phyloP scores from a whole-genome alignment of 2,888 invertebrate species.

The Minunthozetes semirufus region DNA sequence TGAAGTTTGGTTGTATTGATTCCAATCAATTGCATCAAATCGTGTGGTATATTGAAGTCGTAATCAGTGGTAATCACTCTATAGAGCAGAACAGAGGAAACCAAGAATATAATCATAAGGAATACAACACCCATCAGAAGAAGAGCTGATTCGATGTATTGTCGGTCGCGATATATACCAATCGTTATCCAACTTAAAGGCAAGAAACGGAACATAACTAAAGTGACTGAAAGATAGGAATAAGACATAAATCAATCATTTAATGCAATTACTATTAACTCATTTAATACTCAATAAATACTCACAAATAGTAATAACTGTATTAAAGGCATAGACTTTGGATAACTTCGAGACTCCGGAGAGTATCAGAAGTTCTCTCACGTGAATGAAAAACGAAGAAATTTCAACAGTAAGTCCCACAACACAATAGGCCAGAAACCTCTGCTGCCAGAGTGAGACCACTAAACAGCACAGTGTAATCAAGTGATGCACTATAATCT shows the following conservation, averaged over 20 bases:
- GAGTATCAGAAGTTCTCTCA: conserved; percentile 19
- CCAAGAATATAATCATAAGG: not conserved
- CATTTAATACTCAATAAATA: not conserved
- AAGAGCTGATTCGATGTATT: not conserved
- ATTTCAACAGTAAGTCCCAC: conserved; percentile 31
- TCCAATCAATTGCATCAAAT: not conserved
- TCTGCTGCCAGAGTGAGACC: not conserved
- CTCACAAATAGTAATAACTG: conserved; percentile 22
- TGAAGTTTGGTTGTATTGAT: not conserved
- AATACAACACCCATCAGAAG: conserved; percentile 6
- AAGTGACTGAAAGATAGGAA: not conserved
- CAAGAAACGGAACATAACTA: conserved; percentile 1
- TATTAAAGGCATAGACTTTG: conserved; percentile 17
- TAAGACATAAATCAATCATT: not conserved
- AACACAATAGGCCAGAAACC: conserved; percentile 30
- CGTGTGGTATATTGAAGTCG: not conserved
- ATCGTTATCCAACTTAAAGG: conserved; percentile 11
- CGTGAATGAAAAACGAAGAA: conserved; percentile 31
- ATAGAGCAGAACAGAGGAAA: conserved; percentile 1
- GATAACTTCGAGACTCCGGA: not conserved
- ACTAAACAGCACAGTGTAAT: conserved; percentile 13
- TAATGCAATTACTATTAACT: not conserved
- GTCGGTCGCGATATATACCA: not conserved
- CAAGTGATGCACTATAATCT: conserved; percentile 35
- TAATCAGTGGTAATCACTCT: conserved; percentile 12